Evolutionary conservation across 1,140 invertebrate genomes (phyloP).

Genomic region (Drosophila kanapiae): DNA sequence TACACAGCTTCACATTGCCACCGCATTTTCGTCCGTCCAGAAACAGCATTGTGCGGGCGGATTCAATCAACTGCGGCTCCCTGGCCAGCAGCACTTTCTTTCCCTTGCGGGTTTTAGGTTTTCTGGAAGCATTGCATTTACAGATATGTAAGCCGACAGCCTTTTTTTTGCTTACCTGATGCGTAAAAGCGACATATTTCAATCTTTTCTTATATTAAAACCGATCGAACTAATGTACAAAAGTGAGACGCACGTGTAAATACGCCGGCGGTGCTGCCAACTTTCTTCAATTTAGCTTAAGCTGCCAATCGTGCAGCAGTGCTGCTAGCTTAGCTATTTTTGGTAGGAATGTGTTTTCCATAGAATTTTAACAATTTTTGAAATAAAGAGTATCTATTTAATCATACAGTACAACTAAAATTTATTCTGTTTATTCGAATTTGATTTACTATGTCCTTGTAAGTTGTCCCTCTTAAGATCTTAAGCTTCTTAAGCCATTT

Average conservation of each 20-base stretch:
- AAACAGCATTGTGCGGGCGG: slow-evolving; percentile 93
- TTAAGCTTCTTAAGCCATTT: no score
- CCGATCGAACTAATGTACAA: slow-evolving; percentile 4
- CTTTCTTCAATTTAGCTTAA: slow-evolving; percentile 2
- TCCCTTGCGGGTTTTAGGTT: slow-evolving; percentile 95
- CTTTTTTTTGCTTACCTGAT: slow-evolving; percentile 60
- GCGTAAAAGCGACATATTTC: slow-evolving; percentile 75
- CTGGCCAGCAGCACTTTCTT: slow-evolving; percentile 93
- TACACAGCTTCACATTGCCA: slow-evolving; percentile 89
- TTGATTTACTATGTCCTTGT: no score
- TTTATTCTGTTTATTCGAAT: no score
- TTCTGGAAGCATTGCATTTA: slow-evolving; percentile 80
- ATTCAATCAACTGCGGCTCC: slow-evolving; percentile 96
- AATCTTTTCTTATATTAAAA: slow-evolving; percentile 17
- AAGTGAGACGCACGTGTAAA: slow-evolving; percentile 64
- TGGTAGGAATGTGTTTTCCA: neutral
- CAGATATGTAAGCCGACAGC: neutral
- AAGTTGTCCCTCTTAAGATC: no score
- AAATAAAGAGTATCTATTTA: no score
- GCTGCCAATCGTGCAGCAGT: slow-evolving; percentile 1
- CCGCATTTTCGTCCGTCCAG: slow-evolving; percentile 94
- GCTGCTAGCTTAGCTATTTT: neutral
- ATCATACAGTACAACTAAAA: no score
- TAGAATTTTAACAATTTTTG: no score
- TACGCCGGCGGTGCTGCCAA: slow-evolving; percentile 27